Evolutionary conservation across 2,113 vertebrate genomes (phyloP), one percentile per base, ranked within the genome.

Genomic region (Zootoca vivipara): DNA sequence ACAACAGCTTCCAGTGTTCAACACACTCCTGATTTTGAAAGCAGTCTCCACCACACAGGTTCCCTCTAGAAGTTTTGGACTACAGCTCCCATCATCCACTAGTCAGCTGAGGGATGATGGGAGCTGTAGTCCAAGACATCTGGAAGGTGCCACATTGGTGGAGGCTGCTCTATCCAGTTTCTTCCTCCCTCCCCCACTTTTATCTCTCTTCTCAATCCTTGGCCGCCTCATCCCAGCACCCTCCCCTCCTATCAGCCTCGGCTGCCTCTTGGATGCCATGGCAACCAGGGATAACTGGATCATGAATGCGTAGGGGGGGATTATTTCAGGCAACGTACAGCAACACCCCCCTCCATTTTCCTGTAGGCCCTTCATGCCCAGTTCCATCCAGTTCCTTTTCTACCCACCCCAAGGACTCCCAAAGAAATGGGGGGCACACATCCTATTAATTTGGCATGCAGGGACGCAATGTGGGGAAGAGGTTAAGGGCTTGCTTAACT

Each of bases 241-340:
- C 33, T 22, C 38, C 64, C 13, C 69, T n/a, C 62, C 64, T 64
- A 82, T 69, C 81, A 67, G 28, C 22, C 81, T 67, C 20, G 2
- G 38, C 62, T 40, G 80, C 62, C 80, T 67, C 64, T 38, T 30
- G 38, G 81, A 3, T 70, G 35, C 81, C 81, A 83, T 83, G 65
- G 81, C 81, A 83, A 83, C 81, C 81, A 69, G 65, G 26, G 16
- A 70, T 83, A 83, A 83, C 81, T 16, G 7, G 58, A 82, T 30
- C 38, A 15, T 30, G 24, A 30, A 67, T 82, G 81, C 26, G 22
- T 69, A 20, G 33, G 80, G 80, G 52, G 79, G 33, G 26, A 40
- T 82, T 82, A 82, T 82, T 82, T 82, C 81, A 69, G 81, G 80
- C 58, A 65, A 38, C 2, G 2, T 28, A 22, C 58, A 81, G 18